Base-by-base conservation (phyloP, 2,797 vertebrate genomes). In the Serranus cabrilla region DNA sequence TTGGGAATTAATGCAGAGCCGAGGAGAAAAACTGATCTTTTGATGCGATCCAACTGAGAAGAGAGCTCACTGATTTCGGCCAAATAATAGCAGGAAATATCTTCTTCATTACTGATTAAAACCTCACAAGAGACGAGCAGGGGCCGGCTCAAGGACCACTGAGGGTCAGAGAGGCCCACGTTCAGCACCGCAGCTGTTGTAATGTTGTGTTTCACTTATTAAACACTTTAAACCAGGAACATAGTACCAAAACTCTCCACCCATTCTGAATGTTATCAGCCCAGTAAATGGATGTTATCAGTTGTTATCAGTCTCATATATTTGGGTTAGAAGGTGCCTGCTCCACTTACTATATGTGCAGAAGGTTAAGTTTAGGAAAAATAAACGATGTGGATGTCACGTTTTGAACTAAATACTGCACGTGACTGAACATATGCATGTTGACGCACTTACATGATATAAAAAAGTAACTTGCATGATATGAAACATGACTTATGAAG, bases 151-250 rank as follows among this genome's bases (percentile, higher is more conserved):
- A 58, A 52, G 20, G 57, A 49, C 45, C 3, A 20, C 59, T 20
- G 17, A 64, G 50, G 27, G 25, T 74, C 18, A 63, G 68, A 54
- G 12, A 55, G 27, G 50, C 6, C 23, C 11, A 31, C 1, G 1
- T 55, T 64, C 59, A 82, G 59, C 60, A 65, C 34, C 56, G 46
- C 42, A 34, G 59, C 62, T 76, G 46, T 54, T 77, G 57, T 45
- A 37, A 51, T 58, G 66, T 62, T 74, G 47, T 27, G 16, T 71
- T 81, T 61, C 39, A 52, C 37, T 34, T 52, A 2, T 39, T 70
- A 11, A 55, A 39, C 11, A 47, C n/a, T 45, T 55, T 13, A 52
- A 16, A 77, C 40, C 43, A 31, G 3, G 11, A 75, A 21, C 67
- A 25, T 50, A 60, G 16, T 21, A 45, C 49, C 52, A 51, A 69